These are phyloP conservation scores for Anolis apletophallus DNA, from an alignment of 2,797 vertebrate genomes.

Conservation along the genomic window DNA sequence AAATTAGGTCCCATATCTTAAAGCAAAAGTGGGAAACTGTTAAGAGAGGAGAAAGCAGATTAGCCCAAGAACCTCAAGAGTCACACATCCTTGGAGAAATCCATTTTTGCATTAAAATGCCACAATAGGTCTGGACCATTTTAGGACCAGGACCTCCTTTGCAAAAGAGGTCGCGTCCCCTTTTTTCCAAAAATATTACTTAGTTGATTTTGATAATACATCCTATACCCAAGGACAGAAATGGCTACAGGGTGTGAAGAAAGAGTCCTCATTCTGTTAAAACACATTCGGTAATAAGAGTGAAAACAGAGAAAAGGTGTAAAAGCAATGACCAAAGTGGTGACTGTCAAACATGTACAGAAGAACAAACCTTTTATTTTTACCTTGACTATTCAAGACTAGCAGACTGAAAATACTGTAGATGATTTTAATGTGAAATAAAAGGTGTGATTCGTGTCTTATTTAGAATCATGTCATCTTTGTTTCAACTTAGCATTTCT, in stretches of 20 bases:
- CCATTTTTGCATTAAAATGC: too few species aligned
- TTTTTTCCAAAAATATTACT: too few species aligned
- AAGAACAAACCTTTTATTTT: neutral
- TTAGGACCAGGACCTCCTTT: too few species aligned
- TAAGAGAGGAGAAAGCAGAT: too few species aligned
- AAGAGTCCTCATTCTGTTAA: neutral
- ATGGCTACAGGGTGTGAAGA: too few species aligned
- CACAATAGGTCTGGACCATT: too few species aligned
- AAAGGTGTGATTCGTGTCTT: neutral
- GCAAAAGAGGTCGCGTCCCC: too few species aligned
- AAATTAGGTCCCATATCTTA: neutral
- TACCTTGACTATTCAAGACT: neutral
- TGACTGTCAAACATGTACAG: neutral
- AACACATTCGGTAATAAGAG: neutral
- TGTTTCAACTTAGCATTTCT: neutral
- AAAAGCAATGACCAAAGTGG: neutral
- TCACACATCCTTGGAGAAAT: too few species aligned
- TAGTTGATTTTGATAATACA: too few species aligned
- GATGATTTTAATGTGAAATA: neutral
- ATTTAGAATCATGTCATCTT: neutral
- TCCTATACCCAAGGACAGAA: too few species aligned
- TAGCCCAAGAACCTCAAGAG: too few species aligned
- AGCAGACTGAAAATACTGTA: neutral
- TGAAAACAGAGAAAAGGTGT: too few species aligned
- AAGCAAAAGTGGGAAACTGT: neutral